Conservation (phyloP, 1,140 invertebrate genomes). For the Homalodisca vitripennis region DNA sequence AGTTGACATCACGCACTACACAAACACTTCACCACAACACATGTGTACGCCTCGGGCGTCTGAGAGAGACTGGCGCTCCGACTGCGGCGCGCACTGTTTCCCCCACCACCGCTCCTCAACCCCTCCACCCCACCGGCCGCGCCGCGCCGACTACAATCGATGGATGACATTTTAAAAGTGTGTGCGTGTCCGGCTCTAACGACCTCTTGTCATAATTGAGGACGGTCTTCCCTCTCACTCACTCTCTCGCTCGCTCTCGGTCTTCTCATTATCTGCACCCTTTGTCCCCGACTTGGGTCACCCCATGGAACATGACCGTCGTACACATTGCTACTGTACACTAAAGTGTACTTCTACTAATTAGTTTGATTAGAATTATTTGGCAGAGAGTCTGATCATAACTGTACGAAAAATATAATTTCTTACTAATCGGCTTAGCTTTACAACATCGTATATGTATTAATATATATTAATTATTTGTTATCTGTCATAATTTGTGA, state of each 20-base stretch:
- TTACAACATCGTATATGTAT: no score
- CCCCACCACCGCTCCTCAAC: background rate
- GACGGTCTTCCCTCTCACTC: background rate
- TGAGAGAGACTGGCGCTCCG: conserved; percentile 7
- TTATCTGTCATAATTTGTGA: no score
- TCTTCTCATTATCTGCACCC: background rate
- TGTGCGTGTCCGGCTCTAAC: conserved; percentile 28
- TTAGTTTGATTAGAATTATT: no score
- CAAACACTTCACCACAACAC: background rate
- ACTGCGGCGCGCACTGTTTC: background rate
- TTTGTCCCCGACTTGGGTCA: background rate
- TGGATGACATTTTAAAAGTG: conserved; percentile 30
- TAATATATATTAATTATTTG: no score
- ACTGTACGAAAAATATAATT: no score
- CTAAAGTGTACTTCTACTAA: no score
- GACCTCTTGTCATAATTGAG: conserved; percentile 31
- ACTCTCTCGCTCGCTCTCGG: background rate
- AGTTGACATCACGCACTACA: conserved; percentile 24
- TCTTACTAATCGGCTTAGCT: no score
- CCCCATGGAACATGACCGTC: no score
- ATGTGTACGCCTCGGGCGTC: background rate
- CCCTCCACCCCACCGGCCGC: background rate
- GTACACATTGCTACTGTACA: no score
- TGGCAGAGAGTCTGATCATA: no score
- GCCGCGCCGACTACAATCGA: conserved; percentile 13